A percentile compares a stretch with the other conserved stretches of the same genome.
These are phyloP conservation scores for Drosophila lacertosa DNA, from an alignment of 1,140 invertebrate species.

Conservation along the genomic window DNA sequence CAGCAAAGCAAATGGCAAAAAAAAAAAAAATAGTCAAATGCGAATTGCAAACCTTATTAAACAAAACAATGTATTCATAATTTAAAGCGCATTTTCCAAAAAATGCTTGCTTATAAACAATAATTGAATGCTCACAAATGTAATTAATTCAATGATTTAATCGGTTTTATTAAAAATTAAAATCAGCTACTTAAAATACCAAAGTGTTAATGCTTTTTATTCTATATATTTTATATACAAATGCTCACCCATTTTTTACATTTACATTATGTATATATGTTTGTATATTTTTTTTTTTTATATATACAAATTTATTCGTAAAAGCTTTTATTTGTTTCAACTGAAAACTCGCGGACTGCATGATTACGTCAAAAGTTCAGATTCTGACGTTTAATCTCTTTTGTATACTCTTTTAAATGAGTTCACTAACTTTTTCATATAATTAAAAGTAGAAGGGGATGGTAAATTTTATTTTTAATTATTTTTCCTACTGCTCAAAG, in stretches of 20 bases:
- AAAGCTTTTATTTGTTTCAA: conserved; percentile 53
- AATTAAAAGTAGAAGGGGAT: too few species aligned
- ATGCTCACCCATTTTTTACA: neutral
- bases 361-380: conserved; percentile 37
- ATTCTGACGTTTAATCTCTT: conserved; percentile 11
- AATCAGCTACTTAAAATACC: neutral
- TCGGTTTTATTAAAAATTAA: neutral
- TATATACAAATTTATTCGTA: conserved; percentile 4
- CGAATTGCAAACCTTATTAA: conserved; percentile 40
- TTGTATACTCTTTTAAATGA: conserved; percentile 12
- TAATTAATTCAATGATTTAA: neutral
- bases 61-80: conserved; percentile 39
- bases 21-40: conserved; percentile 27
- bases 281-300: neutral
- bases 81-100: conserved; percentile 21
- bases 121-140: neutral
- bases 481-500: too few species aligned
- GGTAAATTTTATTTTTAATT: neutral
- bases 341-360: conserved; percentile 26
- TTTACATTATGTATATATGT: conserved; percentile 3
- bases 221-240: neutral
- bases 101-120: conserved; percentile 26
- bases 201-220: neutral
- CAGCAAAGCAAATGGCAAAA: conserved; percentile 23
- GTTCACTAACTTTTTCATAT: too few species aligned